phyloP scores from a whole-genome alignment of 2,113 vertebrate species.

The Oxygymnocypris stewartii region DNA sequence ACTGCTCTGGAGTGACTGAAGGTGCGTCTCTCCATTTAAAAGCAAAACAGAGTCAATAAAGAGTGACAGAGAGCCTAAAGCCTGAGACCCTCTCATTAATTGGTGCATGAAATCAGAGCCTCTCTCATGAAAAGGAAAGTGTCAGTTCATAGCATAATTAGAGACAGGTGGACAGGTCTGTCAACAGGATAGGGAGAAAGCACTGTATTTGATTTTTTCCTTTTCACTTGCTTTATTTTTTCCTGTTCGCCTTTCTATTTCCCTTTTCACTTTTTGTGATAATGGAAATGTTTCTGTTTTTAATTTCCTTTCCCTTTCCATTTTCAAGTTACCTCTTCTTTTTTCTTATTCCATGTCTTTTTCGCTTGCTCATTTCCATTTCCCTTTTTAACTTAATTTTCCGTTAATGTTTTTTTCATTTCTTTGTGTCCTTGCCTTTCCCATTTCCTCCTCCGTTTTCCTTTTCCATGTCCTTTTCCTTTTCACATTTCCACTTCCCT shows the following conservation, averaged over 20 bases:
- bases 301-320: neutral
- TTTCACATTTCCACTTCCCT: neutral
- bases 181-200: neutral
- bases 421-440: neutral
- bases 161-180: conserved; percentile 25
- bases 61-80: conserved; percentile 32
- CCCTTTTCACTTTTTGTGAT: neutral
- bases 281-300: neutral
- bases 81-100: conserved; percentile 38
- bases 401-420: neutral
- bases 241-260: neutral
- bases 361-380: neutral
- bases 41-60: conserved; percentile 33
- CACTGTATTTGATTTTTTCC: neutral
- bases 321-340: neutral
- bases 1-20: conserved; percentile 23
- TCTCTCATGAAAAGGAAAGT: conserved; percentile 23
- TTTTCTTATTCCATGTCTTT: neutral
- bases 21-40: conserved; percentile 24
- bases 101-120: conserved; percentile 42
- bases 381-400: neutral
- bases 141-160: conserved; percentile 16
- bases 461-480: neutral
- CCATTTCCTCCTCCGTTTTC: neutral
- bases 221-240: neutral